These are phyloP conservation scores for Lycopodina hypogea DNA, from an alignment of 37 sponge, comb jelly and placozoan genomes.

Conservation along the genomic window DNA sequence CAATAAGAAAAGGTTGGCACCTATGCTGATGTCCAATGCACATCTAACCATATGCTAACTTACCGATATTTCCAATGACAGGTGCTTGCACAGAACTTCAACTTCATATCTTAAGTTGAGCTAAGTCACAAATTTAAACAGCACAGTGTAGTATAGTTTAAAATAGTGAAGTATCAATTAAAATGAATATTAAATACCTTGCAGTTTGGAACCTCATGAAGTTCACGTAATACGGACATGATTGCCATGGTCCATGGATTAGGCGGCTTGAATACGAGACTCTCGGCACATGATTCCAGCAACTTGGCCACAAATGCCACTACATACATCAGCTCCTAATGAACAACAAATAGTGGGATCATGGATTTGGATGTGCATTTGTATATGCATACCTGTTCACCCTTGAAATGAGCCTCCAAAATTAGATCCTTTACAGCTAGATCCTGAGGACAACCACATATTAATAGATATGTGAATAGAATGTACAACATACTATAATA, in stretches of 20 bases:
- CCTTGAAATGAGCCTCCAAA: slow-evolving; percentile 87
- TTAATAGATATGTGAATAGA: no score
- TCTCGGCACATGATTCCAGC: slow-evolving; percentile 84
- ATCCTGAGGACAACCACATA: slow-evolving; percentile 51
- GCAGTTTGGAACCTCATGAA: slow-evolving; percentile 86
- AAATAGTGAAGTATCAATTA: no score
- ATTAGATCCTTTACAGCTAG: slow-evolving; percentile 90
- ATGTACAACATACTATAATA: no score
- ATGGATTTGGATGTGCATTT: background rate
- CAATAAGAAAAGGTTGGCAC: no score
- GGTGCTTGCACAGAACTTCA: slow-evolving; percentile 94
- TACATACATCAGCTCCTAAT: slow-evolving; percentile 90
- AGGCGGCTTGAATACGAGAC: slow-evolving; percentile 94
- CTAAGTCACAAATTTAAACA: slow-evolving; percentile 4
- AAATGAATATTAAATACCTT: slow-evolving; percentile 59
- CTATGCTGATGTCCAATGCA: no score
- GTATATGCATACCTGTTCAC: slow-evolving; percentile 62
- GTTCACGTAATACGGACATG: slow-evolving; percentile 84
- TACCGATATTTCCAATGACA: slow-evolving; percentile 76
- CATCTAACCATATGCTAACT: background rate
- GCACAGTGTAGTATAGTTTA: background rate
- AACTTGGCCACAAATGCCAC: slow-evolving; percentile 98
- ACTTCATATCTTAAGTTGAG: slow-evolving; percentile 96
- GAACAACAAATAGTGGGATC: background rate
- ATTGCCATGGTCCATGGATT: slow-evolving; percentile 98